These are phyloP conservation scores for Anableps anableps DNA, from an alignment of 2,797 vertebrate species.

Conservation along the genomic window DNA sequence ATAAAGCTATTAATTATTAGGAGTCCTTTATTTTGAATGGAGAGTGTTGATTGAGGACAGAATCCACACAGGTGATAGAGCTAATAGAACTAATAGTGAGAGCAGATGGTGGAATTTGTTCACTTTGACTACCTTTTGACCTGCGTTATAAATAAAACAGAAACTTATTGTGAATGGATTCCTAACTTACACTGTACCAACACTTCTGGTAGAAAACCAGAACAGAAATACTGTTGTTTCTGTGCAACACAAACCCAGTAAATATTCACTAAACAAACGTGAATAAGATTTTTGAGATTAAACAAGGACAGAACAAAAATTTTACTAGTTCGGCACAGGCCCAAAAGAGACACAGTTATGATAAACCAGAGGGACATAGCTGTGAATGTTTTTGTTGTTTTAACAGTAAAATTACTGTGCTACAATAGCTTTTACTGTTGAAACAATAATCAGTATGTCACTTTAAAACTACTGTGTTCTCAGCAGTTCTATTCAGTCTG, in stretches of 20 bases:
- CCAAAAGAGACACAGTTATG: neutral
- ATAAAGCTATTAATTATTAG: constrained; percentile 37
- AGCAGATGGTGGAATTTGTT: constrained; percentile 43
- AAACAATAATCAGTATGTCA: too few relatives aligned
- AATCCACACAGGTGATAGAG: constrained; percentile 35
- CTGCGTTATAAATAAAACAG: constrained; percentile 22
- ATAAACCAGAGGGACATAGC: too few relatives aligned
- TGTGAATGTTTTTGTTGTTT: too few relatives aligned
- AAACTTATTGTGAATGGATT: neutral
- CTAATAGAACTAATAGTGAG: constrained; percentile 12
- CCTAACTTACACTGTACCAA: neutral
- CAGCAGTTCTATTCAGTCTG: too few relatives aligned
- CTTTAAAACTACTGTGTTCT: too few relatives aligned
- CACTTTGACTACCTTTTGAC: constrained; percentile 4
- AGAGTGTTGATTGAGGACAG: constrained; percentile 29
- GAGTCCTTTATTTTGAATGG: constrained; percentile 43
- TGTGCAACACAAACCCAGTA: constrained; percentile 13
- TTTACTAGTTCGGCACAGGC: neutral
- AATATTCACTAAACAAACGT: neutral
- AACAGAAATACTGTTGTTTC: neutral
- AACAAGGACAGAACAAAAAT: neutral
- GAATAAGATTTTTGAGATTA: neutral
- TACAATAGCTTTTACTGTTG: too few relatives aligned
- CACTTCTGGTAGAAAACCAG: neutral
- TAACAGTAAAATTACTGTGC: too few relatives aligned